Conservation (phyloP, 2,888 invertebrate genomes). For the Diarsia mendica region DNA sequence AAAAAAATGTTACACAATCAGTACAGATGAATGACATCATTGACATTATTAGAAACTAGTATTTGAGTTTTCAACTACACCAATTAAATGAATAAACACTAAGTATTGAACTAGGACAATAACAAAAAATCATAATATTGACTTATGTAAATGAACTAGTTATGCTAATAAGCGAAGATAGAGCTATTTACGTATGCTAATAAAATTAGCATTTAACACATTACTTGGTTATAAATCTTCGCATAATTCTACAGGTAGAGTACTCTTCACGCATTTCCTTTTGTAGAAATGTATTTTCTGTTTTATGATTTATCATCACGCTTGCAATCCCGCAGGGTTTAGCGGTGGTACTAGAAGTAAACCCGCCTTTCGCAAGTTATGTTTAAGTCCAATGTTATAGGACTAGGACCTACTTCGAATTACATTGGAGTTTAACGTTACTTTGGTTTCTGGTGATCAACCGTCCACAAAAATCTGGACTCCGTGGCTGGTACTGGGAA, state of each 20-base stretch:
- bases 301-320: background rate
- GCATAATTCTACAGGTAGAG: background rate
- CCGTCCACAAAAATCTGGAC: too few species aligned
- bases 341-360: background rate
- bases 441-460: too few species aligned
- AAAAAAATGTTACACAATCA: too few species aligned
- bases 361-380: background rate
- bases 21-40: too few species aligned
- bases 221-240: background rate
- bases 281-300: background rate
- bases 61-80: too few species aligned
- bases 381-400: background rate
- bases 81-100: background rate
- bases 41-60: too few species aligned
- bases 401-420: too few species aligned
- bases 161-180: conserved; percentile 30
- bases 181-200: conserved; percentile 13
- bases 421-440: too few species aligned
- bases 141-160: conserved; percentile 49
- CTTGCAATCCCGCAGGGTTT: background rate
- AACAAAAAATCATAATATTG: conserved; percentile 54
- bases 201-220: conserved; percentile 4
- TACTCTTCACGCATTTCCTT: background rate
- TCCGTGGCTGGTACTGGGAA: too few species aligned
- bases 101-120: background rate